A percentile compares a stretch with the other conserved stretches of the same genome.
These are phyloP conservation scores for Phyto melanocephala DNA, from an alignment of 2,888 invertebrate genomes.

Conservation along the genomic window DNA sequence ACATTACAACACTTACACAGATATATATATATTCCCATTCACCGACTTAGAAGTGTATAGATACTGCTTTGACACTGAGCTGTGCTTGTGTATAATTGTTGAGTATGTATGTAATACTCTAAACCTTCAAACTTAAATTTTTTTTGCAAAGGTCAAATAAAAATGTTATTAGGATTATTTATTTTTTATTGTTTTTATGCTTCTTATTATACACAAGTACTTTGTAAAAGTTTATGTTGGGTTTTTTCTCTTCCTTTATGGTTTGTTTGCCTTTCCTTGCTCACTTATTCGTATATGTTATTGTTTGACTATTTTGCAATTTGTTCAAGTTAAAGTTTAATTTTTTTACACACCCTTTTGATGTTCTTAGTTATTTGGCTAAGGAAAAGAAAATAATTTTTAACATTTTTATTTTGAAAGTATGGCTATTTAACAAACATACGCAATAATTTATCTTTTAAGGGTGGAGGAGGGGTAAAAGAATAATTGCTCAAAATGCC, in stretches of 20 bases:
- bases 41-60: too few species aligned
- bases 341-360: not conserved
- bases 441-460: not conserved
- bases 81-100: too few species aligned
- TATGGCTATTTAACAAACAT: not conserved
- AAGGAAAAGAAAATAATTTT: not conserved
- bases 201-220: not conserved
- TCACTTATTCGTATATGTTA: not conserved
- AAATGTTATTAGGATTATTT: not conserved
- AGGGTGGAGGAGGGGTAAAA: not conserved
- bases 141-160: conserved; percentile 30
- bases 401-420: conserved; percentile 15
- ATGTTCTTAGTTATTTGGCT: not conserved
- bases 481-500: not conserved
- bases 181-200: not conserved
- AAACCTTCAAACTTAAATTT: not conserved
- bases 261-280: not conserved
- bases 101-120: not conserved
- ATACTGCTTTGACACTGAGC: too few species aligned
- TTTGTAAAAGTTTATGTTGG: not conserved
- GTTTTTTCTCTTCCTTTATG: not conserved
- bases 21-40: not conserved
- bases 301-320: not conserved
- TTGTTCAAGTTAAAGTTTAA: not conserved
- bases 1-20: not conserved